Conservation (phyloP, 2,888 invertebrate genomes). For the Orthosia gothica region DNA sequence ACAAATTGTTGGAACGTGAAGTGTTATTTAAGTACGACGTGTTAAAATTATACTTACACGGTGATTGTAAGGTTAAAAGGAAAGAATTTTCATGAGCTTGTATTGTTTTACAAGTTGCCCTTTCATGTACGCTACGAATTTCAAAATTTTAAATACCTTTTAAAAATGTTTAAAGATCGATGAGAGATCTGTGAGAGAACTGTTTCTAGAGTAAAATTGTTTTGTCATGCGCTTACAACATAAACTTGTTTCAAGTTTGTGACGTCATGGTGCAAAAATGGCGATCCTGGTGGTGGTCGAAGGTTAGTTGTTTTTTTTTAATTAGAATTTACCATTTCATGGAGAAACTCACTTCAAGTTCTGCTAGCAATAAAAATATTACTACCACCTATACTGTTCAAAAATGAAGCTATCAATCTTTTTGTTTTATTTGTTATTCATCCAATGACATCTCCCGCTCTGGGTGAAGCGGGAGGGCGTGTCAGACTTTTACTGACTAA, state of each 20-base stretch:
- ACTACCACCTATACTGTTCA: too few species aligned
- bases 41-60: constrained; percentile 33
- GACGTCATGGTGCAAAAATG: background rate
- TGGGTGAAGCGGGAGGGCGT: too few species aligned
- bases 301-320: background rate
- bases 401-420: too few species aligned
- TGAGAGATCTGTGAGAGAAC: too few species aligned
- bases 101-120: background rate
- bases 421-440: too few species aligned
- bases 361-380: background rate
- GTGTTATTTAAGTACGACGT: constrained; percentile 28
- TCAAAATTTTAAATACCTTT: too few species aligned
- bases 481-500: too few species aligned
- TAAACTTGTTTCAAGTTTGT: background rate
- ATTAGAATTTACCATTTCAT: background rate
- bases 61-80: background rate
- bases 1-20: constrained; percentile 48
- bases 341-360: background rate
- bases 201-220: background rate
- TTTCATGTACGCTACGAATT: background rate
- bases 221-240: background rate
- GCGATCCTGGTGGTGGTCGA: background rate
- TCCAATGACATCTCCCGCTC: too few species aligned
- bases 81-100: background rate
- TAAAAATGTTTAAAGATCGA: too few species aligned